Evolutionary conservation across 1,140 invertebrate genomes (phyloP), one percentile per base, ranked within the genome.

Genomic region (Hormaphis cornu): DNA sequence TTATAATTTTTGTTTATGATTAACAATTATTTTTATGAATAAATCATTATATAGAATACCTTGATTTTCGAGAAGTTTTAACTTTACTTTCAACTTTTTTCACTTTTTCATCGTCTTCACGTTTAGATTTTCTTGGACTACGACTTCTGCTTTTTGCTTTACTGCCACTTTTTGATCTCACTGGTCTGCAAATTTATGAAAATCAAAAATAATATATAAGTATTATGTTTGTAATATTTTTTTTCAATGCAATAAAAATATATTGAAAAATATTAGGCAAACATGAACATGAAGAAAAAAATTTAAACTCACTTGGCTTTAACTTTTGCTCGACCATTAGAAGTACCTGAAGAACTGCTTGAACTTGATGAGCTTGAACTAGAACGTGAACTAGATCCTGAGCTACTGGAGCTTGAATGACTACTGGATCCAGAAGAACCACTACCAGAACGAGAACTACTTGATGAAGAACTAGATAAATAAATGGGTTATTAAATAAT

Each of bases 381-480:
- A 8, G 76, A 77, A n/a, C 86, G 86, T 1, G 88, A 90, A 44
- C 83, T 84, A 0, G 87, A 88, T 42, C 84, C 87, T 0, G 87
- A 88, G 73, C 81, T 83, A 35, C 81, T 81, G 14, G 82, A 82
- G 48, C 80, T 82, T 70, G 81, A 82, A 0, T 82, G 83, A 54
- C 79, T 81, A 37, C 82, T 83, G 4, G 82, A 83, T 26, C 77
- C 79, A 37, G 72, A 71, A 9, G 85, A 87, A 73, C 86, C 90
- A 74, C 87, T 89, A 16, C 88, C 89, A 18, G 88, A 89, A 78
- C 87, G 89, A 44, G 30, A 72, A 52, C 28, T 44, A 30, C 3
- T 69, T 72, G 56, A 61, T 44, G 71, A 72, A 30, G 71, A 71
- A 24, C 61, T 58, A 58, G 9, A 22, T 10, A 58, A n/a, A 40